A percentile compares a stretch with the other conserved stretches of the same genome.
Evolutionary conservation across 2,113 vertebrate species (phyloP).

Genomic region (Hystrix brachyura): DNA sequence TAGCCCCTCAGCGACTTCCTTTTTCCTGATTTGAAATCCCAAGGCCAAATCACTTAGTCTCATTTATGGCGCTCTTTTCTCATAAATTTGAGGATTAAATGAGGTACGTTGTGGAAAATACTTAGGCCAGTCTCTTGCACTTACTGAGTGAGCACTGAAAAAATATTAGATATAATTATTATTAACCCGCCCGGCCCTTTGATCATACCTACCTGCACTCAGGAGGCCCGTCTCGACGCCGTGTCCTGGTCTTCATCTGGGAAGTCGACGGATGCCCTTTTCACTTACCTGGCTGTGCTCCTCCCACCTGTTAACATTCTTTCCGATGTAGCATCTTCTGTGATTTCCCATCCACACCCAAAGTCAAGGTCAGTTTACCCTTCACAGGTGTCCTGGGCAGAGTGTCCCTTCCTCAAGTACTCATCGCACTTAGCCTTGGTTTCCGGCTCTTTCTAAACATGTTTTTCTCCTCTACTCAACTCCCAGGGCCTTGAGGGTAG

Average conservation of each 20-base stretch:
- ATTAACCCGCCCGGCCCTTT: not conserved
- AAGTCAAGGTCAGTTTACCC: not conserved
- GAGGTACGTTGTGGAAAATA: not conserved
- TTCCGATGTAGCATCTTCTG: not conserved
- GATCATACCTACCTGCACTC: rapidly evolving
- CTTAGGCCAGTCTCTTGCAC: slow-evolving; percentile 11
- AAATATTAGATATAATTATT: not conserved
- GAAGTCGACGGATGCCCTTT: not conserved
- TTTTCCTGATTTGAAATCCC: slow-evolving; percentile 5
- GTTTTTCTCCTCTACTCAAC: not conserved
- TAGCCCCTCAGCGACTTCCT: not conserved
- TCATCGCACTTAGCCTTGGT: not conserved
- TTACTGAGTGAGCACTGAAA: not conserved
- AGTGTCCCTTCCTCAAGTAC: rapidly evolving
- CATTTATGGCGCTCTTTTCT: slow-evolving; percentile 47
- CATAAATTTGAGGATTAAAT: not conserved
- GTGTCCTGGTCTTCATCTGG: not conserved
- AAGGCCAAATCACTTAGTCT: slow-evolving; percentile 50
- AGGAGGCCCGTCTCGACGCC: not conserved
- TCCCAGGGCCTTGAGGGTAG: not conserved
- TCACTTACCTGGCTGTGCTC: not conserved
- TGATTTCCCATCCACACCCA: not conserved
- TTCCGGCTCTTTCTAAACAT: not conserved
- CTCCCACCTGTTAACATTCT: not conserved
- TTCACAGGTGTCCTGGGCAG: not conserved